A percentile compares a stretch with the other conserved stretches of the same genome.
Evolutionary conservation across 2,113 vertebrate species (phyloP).

Genomic region (Setophaga coronata): DNA sequence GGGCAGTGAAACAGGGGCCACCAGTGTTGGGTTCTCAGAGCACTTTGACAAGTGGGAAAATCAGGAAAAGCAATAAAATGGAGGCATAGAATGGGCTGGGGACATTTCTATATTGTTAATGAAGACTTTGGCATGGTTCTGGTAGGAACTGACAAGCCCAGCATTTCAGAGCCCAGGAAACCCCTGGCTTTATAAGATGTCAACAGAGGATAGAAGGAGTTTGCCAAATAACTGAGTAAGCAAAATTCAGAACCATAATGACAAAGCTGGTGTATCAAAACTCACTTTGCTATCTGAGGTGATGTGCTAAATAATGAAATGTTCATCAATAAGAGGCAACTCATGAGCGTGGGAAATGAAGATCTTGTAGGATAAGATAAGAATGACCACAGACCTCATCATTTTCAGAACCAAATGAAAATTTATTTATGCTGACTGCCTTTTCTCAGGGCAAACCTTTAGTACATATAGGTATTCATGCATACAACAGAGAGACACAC

Average conservation of each 20-base stretch:
- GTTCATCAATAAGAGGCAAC: slow-evolving; percentile 17
- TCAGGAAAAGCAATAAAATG: not conserved
- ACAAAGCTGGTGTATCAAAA: slow-evolving; percentile 36
- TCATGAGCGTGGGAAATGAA: slow-evolving; percentile 52
- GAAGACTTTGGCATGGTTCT: not conserved
- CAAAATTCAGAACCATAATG: slow-evolving; percentile 48
- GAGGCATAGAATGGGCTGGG: not conserved
- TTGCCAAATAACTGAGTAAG: not conserved
- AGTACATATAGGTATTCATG: not conserved
- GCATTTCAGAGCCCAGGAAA: not conserved
- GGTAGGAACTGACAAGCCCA: not conserved
- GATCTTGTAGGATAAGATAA: not conserved
- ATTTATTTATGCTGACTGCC: slow-evolving; percentile 4
- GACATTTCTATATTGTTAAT: not conserved
- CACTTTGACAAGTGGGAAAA: not conserved
- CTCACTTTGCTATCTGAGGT: slow-evolving; percentile 31
- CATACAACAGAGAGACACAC: not conserved
- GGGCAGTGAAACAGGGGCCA: not conserved
- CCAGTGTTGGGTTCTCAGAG: not conserved
- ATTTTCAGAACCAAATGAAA: slow-evolving; percentile 41
- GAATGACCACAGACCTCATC: slow-evolving; percentile 33
- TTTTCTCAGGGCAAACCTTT: not conserved
- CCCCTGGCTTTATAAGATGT: not conserved
- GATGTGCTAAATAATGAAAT: not conserved
- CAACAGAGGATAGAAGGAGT: not conserved